Evolutionary conservation across 2,888 invertebrate species (phyloP).

Genomic region (Platypus cylindrus): DNA sequence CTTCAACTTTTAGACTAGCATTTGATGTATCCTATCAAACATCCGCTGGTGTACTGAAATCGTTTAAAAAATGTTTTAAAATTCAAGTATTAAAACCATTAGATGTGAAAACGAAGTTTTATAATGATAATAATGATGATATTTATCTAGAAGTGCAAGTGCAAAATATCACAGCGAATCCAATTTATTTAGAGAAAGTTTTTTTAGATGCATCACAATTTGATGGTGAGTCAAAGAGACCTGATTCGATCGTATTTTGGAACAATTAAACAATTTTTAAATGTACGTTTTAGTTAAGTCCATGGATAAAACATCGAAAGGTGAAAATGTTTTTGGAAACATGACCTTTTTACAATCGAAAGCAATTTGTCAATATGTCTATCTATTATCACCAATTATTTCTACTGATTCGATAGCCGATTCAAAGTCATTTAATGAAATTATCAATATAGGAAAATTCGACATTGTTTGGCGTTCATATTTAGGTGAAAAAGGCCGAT

Average conservation of each 20-base stretch:
- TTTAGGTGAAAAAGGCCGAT: slow-evolving; percentile 89
- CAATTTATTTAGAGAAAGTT: slow-evolving; percentile 90
- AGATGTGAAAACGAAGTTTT: slow-evolving; percentile 97
- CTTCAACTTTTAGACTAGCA: slow-evolving; percentile 54
- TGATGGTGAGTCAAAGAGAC: too few species aligned
- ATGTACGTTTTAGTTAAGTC: slow-evolving; percentile 44
- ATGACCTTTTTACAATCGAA: slow-evolving; percentile 75
- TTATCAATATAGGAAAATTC: slow-evolving; percentile 87
- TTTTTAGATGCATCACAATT: slow-evolving; percentile 88
- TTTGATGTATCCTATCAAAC: slow-evolving; percentile 91
- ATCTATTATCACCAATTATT: slow-evolving; percentile 74
- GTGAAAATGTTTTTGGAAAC: slow-evolving; percentile 63
- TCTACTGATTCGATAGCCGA: slow-evolving; percentile 64
- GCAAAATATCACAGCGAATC: slow-evolving; percentile 87
- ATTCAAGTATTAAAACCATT: slow-evolving; percentile 95
- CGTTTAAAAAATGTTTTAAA: slow-evolving; percentile 94
- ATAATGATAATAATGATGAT: slow-evolving; percentile 80
- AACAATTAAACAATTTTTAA: not conserved
- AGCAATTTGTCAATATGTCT: slow-evolving; percentile 89
- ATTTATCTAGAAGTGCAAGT: slow-evolving; percentile 60
- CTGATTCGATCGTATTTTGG: not conserved
- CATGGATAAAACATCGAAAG: slow-evolving; percentile 52
- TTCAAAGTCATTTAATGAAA: slow-evolving; percentile 63
- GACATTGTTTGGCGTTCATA: slow-evolving; percentile 98
- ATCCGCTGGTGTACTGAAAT: slow-evolving; percentile 59